Conservation (phyloP, 2,888 invertebrate species). For the Drosophila peninsularis region DNA sequence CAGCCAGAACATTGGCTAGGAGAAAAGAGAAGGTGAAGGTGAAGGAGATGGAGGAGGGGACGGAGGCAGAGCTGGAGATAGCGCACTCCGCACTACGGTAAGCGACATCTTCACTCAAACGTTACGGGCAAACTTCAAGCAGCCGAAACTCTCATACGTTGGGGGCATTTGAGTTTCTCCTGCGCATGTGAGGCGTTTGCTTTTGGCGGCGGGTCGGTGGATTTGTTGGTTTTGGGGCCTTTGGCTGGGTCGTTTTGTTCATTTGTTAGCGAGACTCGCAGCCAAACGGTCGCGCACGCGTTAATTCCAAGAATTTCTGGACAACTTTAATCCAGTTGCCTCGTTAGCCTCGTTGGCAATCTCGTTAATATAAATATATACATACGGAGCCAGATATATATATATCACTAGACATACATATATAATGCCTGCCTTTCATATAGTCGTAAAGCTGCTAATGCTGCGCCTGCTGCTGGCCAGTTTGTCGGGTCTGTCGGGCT, state of each 20-base stretch:
- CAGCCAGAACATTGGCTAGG: constrained; percentile 52
- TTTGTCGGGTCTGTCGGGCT: constrained; percentile 36
- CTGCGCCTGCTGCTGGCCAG: constrained; percentile 64
- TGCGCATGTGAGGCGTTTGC: constrained; percentile 24
- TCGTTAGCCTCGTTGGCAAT: constrained; percentile 4
- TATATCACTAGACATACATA: background rate
- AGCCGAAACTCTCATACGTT: constrained; percentile 46
- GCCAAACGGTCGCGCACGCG: constrained; percentile 62
- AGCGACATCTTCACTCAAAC: constrained; percentile 72
- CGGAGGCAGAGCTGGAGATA: background rate
- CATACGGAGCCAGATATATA: background rate
- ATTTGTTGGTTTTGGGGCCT: constrained; percentile 14
- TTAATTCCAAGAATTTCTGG: constrained; percentile 30
- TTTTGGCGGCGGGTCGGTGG: constrained; percentile 14
- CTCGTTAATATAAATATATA: background rate
- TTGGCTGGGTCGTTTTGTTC: constrained; percentile 37
- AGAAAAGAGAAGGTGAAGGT: background rate
- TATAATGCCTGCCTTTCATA: constrained; percentile 63
- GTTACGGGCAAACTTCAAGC: constrained; percentile 75
- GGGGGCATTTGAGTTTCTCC: constrained; percentile 60
- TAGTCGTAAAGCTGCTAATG: constrained; percentile 62
- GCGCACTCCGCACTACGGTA: constrained; percentile 7
- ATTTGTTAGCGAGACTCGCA: constrained; percentile 67
- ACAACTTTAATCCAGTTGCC: constrained; percentile 30
- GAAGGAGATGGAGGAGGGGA: background rate